Conservation (phyloP, 2,113 vertebrate genomes). For the Ciconia stormi region DNA sequence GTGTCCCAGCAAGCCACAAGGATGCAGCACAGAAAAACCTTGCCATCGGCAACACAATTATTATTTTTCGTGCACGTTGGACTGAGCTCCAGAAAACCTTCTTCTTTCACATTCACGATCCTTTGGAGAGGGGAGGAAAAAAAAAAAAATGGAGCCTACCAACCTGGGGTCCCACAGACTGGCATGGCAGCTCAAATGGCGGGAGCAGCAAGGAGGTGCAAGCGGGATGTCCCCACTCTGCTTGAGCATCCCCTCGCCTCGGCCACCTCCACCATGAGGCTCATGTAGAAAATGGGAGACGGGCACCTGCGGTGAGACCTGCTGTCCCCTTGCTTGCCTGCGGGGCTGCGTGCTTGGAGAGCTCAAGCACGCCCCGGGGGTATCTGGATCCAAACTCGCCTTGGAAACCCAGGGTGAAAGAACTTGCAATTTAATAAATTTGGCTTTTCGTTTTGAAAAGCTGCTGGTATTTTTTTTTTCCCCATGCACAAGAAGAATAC, state of each 20-base stretch:
- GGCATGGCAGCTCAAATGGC: accelerated
- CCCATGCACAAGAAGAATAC: neutral
- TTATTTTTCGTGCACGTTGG: neutral
- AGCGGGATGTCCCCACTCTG: neutral
- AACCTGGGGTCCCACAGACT: neutral
- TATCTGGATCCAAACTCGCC: neutral
- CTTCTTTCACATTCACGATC: neutral
- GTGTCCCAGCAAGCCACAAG: accelerated
- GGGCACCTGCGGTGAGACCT: neutral
- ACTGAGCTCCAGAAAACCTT: neutral
- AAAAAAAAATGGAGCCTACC: neutral
- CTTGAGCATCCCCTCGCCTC: accelerated
- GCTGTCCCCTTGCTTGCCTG: neutral
- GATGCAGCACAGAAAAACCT: neutral
- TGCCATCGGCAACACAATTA: accelerated
- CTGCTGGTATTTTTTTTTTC: neutral
- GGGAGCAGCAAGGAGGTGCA: neutral
- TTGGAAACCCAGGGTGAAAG: neutral
- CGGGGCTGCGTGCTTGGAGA: neutral
- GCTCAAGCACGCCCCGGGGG: accelerated
- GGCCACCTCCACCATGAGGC: neutral
- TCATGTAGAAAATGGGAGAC: neutral
- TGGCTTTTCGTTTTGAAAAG: neutral
- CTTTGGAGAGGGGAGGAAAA: no score
- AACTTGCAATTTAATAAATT: neutral